phyloP scores from a whole-genome alignment of 2,888 invertebrate genomes.

The Matsumyia berberina region DNA sequence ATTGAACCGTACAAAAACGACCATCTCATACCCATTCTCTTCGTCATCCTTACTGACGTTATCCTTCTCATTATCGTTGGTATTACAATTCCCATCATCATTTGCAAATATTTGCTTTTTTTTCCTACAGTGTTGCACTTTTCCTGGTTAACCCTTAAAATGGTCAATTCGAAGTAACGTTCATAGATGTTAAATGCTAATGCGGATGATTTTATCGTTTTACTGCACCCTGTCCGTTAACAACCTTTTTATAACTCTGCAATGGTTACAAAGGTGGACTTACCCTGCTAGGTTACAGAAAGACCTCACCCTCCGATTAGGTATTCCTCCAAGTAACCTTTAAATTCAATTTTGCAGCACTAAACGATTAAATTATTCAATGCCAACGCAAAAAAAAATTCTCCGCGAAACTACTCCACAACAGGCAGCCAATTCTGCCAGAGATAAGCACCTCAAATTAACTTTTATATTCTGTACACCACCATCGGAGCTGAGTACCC shows the following conservation, averaged over 20 bases:
- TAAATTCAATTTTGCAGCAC: conserved; percentile 62
- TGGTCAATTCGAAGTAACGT: neutral
- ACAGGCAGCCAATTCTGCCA: conserved; percentile 31
- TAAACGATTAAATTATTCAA: conserved; percentile 69
- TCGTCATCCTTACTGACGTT: too few species aligned
- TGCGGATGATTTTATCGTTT: conserved; percentile 14
- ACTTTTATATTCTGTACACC: conserved; percentile 50
- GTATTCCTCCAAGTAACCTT: conserved; percentile 31
- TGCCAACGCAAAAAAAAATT: conserved; percentile 22
- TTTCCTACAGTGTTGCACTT: neutral
- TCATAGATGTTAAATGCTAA: neutral
- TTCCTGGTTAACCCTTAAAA: neutral
- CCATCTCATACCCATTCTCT: too few species aligned
- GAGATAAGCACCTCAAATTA: conserved; percentile 61
- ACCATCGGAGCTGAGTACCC: conserved; percentile 7
- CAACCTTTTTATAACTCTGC: neutral
- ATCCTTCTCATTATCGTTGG: too few species aligned
- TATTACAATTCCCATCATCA: too few species aligned
- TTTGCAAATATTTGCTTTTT: neutral
- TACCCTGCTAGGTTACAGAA: neutral
- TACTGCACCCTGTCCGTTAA: neutral
- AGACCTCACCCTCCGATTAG: neutral
- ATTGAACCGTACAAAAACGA: too few species aligned
- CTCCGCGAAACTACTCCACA: conserved; percentile 8
- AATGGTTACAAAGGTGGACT: neutral